Conservation (phyloP, 2,888 invertebrate species). For the Piscicola geometra region DNA sequence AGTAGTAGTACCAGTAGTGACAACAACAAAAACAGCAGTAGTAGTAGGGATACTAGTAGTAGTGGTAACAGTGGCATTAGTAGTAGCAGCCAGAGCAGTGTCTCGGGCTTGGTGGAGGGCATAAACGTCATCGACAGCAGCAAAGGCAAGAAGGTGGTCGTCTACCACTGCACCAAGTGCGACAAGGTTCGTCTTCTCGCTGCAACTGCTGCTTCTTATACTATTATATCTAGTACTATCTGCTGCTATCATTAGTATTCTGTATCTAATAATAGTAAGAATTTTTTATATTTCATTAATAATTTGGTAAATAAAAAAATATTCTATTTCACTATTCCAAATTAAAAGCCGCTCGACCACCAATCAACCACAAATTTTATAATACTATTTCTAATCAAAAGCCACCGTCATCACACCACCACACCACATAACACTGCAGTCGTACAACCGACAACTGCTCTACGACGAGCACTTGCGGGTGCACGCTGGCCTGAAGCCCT, state of each 20-base stretch:
- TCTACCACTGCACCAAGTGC: background rate
- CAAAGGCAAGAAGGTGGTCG: background rate
- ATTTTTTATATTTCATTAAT: too few species aligned
- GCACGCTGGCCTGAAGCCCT: constrained; percentile 10
- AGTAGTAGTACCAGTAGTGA: background rate
- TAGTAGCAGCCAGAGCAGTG: too few species aligned
- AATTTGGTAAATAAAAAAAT: too few species aligned
- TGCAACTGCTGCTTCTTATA: too few species aligned
- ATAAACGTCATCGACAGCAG: background rate
- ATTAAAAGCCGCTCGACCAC: background rate
- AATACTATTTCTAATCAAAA: background rate
- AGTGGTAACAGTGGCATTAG: too few species aligned
- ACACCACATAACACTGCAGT: background rate
- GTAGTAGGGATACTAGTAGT: background rate
- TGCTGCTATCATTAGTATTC: background rate
- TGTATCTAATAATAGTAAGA: too few species aligned
- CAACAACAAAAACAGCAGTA: background rate
- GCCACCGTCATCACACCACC: background rate
- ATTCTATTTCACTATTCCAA: background rate
- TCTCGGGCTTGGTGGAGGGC: background rate
- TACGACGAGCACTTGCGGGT: constrained; percentile 18
- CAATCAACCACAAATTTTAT: background rate
- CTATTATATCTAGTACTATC: too few species aligned
- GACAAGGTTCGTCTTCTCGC: background rate
- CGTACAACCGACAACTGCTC: constrained; percentile 5